These are phyloP conservation scores for Hoplostethus mediterraneus DNA, from an alignment of 2,797 vertebrate genomes.

Conservation along the genomic window DNA sequence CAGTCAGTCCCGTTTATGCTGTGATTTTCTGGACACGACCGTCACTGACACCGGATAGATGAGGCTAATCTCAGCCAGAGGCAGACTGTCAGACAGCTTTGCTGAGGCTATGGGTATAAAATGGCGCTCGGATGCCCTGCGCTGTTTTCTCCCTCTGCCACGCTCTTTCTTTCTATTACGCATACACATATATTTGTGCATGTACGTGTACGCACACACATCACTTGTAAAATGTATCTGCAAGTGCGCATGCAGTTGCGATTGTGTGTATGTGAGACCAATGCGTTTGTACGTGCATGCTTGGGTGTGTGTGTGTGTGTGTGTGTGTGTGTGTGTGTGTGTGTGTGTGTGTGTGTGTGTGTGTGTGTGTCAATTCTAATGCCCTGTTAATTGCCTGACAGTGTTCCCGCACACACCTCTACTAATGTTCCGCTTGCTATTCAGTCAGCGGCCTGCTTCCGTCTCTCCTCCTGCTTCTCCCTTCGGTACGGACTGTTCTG, in stretches of 20 bases:
- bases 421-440: constrained; percentile 98
- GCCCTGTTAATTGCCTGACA: constrained; percentile 93
- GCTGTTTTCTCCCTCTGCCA: constrained; percentile 11
- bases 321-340: constrained; percentile 45
- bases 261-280: background rate
- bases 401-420: constrained; percentile 95
- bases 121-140: constrained; percentile 79
- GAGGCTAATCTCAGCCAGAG: constrained; percentile 96
- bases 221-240: background rate
- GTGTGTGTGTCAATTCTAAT: constrained; percentile 80
- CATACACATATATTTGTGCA: background rate
- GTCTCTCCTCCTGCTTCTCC: constrained; percentile 40
- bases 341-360: constrained; percentile 31
- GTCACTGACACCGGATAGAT: constrained; percentile 98
- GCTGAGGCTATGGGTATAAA: constrained; percentile 91
- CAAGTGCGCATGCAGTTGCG: background rate
- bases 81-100: constrained; percentile 89
- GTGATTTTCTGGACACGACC: constrained; percentile 99
- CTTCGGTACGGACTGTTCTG: constrained; percentile 64
- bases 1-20: constrained; percentile 97
- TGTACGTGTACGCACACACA: background rate
- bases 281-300: background rate
- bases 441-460: constrained; percentile 91
- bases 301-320: constrained; percentile 34
- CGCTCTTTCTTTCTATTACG: background rate